A percentile compares a stretch with the other conserved stretches of the same genome.
Conservation (phyloP, 2,797 vertebrate genomes). For the Emys orbicularis region DNA sequence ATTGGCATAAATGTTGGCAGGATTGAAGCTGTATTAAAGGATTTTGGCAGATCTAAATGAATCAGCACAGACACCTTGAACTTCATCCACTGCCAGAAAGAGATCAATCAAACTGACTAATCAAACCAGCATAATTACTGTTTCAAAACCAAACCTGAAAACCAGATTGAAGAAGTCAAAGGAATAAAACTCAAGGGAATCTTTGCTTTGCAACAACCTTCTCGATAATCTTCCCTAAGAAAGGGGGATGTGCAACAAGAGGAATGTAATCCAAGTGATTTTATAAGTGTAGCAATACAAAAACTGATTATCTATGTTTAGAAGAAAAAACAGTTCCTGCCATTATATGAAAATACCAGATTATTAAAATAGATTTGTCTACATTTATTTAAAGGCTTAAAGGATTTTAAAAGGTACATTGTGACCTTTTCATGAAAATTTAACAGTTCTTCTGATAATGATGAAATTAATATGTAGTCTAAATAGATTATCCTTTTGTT, state of each 20-base stretch:
- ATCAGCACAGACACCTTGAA: neutral
- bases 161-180: neutral
- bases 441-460: slow-evolving; percentile 18
- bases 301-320: neutral
- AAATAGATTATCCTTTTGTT: neutral
- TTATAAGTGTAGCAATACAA: neutral
- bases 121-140: neutral
- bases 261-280: neutral
- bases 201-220: neutral
- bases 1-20: neutral
- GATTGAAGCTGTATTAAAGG: neutral
- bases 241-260: rapidly evolving
- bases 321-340: neutral
- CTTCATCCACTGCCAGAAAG: neutral
- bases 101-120: neutral
- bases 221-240: neutral
- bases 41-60: neutral
- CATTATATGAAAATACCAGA: neutral
- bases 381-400: slow-evolving; percentile 15
- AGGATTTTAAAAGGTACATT: slow-evolving; percentile 18
- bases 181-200: neutral
- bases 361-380: neutral
- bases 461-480: neutral
- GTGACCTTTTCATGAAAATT: slow-evolving; percentile 18
- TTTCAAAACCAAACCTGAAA: rapidly evolving